phyloP scores from a whole-genome alignment of 2,797 vertebrate genomes.

The Helostoma temminkii region DNA sequence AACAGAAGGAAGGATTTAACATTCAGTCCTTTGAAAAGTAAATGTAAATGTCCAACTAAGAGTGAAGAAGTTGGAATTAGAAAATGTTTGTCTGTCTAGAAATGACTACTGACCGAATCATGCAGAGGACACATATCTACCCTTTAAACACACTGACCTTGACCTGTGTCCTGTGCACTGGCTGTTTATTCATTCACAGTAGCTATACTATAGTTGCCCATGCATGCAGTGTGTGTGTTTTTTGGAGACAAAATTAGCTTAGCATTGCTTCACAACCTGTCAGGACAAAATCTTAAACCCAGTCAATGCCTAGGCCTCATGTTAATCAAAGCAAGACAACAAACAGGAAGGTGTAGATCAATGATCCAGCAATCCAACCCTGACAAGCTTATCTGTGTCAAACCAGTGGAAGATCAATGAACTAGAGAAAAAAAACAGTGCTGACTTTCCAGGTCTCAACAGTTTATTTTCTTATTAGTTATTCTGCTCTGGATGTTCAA shows the following conservation, averaged over 20 bases:
- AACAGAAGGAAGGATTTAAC: too few species aligned
- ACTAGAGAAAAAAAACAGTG: background rate
- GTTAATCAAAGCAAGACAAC: constrained; percentile 50
- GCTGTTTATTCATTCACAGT: background rate
- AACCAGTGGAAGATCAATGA: constrained; percentile 33
- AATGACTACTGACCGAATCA: constrained; percentile 1
- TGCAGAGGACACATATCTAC: background rate
- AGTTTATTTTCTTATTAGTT: background rate
- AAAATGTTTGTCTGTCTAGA: too few species aligned
- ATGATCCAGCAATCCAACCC: constrained; percentile 36
- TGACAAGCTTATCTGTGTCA: constrained; percentile 63
- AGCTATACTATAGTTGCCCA: background rate
- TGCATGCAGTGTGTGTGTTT: background rate
- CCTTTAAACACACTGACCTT: constrained; percentile 12
- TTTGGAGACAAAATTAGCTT: constrained; percentile 29
- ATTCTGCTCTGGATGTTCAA: background rate
- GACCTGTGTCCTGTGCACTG: constrained; percentile 18
- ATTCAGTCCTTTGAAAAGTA: too few species aligned
- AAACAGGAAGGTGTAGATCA: constrained; percentile 41
- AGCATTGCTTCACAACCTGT: constrained; percentile 49
- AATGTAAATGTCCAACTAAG: too few species aligned
- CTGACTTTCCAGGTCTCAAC: background rate
- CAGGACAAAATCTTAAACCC: constrained; percentile 77
- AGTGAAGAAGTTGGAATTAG: too few species aligned
- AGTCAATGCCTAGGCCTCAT: constrained; percentile 36